phyloP scores from a whole-genome alignment of 2,113 vertebrate species.

The Synchiropus splendidus region DNA sequence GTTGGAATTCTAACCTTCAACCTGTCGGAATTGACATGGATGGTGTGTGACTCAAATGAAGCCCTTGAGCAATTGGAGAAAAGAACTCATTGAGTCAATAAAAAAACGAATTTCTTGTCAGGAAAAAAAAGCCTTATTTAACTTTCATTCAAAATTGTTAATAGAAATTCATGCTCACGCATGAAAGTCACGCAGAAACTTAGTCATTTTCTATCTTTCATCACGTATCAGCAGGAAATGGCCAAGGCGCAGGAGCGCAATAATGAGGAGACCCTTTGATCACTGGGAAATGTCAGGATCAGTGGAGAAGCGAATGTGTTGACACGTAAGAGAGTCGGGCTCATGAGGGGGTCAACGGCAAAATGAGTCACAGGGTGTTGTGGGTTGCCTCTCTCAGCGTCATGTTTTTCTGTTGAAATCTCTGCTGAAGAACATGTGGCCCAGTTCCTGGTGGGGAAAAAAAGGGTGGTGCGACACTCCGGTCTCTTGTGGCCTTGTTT shows the following conservation, averaged over 20 bases:
- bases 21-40: too few relatives aligned
- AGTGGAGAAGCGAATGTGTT: slow-evolving; percentile 24
- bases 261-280: slow-evolving; percentile 57
- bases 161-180: slow-evolving; percentile 10
- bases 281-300: slow-evolving; percentile 58
- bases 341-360: slow-evolving; percentile 22
- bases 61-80: too few relatives aligned
- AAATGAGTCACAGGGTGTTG: slow-evolving; percentile 34
- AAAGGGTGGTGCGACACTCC: slow-evolving; percentile 23
- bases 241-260: slow-evolving; percentile 26
- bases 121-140: slow-evolving; percentile 15
- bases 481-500: slow-evolving; percentile 29
- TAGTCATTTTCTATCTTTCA: slow-evolving; percentile 44
- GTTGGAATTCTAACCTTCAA: too few relatives aligned
- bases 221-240: slow-evolving; percentile 45
- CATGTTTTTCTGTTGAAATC: slow-evolving; percentile 40
- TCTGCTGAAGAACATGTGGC: slow-evolving; percentile 32
- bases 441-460: slow-evolving; percentile 25
- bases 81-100: too few relatives aligned
- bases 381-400: slow-evolving; percentile 33
- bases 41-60: too few relatives aligned
- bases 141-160: slow-evolving; percentile 15
- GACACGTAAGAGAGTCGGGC: slow-evolving; percentile 18
- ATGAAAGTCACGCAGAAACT: slow-evolving; percentile 35
- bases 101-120: too few relatives aligned